Conservation (phyloP, 2,888 invertebrate genomes). For the Suillia variegata region DNA sequence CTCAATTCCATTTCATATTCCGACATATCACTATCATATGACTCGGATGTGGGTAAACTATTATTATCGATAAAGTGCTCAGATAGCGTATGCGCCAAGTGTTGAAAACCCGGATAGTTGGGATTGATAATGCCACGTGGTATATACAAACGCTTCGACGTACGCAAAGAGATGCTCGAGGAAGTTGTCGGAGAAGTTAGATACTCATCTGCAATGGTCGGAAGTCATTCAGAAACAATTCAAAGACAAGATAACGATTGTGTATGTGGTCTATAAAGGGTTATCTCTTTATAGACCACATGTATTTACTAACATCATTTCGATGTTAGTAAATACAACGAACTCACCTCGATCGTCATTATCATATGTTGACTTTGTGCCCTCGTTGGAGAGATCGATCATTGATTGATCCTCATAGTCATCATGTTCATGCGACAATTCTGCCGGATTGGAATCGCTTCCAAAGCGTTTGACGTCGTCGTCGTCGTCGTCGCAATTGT, state of each 20-base stretch:
- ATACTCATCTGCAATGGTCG: conserved; percentile 27
- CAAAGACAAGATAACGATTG: not conserved
- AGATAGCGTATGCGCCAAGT: conserved; percentile 74
- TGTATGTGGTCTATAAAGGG: not conserved
- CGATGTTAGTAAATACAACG: conserved; percentile 12
- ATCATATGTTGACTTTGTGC: conserved; percentile 28
- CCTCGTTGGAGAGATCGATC: conserved; percentile 32
- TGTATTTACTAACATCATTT: not conserved
- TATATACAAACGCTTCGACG: conserved; percentile 52
- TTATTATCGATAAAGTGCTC: conserved; percentile 51
- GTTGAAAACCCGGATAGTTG: conserved; percentile 84
- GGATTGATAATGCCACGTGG: conserved; percentile 80
- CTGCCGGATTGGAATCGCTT: conserved; percentile 5
- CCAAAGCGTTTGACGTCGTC: no score
- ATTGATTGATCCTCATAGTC: conserved; percentile 33
- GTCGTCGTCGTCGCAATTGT: conserved; percentile 6
- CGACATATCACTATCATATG: conserved; percentile 56
- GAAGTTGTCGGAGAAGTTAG: conserved; percentile 32
- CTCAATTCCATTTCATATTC: conserved; percentile 54
- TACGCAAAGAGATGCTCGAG: conserved; percentile 28
- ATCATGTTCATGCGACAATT: conserved; percentile 24
- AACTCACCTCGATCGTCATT: conserved; percentile 33
- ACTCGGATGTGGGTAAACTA: conserved; percentile 56
- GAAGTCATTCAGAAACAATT: not conserved
- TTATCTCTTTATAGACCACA: not conserved